Conservation (phyloP, 2,113 vertebrate species). For the Globicephala melas region DNA sequence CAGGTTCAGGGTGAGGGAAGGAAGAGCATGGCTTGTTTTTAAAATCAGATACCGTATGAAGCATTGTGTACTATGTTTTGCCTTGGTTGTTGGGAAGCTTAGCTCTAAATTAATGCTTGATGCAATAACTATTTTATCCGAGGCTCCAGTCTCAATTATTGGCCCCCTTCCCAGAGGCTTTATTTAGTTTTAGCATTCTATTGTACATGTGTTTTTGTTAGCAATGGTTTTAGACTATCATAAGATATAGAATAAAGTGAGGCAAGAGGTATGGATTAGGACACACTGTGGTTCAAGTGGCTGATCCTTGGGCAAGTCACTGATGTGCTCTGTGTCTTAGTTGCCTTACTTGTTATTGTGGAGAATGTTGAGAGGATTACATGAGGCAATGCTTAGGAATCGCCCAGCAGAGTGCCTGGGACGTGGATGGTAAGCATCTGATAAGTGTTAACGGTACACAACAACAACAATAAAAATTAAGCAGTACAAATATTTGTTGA, state of each 20-base stretch:
- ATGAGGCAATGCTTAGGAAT: not conserved
- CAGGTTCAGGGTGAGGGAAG: not conserved
- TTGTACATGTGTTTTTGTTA: not conserved
- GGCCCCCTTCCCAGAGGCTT: not conserved
- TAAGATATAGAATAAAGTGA: not conserved
- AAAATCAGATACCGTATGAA: not conserved
- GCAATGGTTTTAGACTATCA: not conserved
- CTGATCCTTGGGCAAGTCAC: not conserved
- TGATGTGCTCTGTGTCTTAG: not conserved
- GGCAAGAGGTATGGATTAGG: not conserved
- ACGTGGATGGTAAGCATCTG: not conserved
- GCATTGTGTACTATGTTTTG: not conserved
- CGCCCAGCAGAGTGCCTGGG: not conserved
- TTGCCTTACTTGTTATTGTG: not conserved
- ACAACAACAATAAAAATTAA: not conserved
- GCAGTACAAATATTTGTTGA: slow-evolving; percentile 35
- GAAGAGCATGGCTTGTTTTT: not conserved
- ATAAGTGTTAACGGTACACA: not conserved
- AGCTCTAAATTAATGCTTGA: not conserved
- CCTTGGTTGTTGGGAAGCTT: not conserved
- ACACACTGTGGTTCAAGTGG: not conserved
- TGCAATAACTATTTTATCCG: not conserved
- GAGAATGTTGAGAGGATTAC: not conserved
- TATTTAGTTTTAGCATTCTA: not conserved
- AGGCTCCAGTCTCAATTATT: not conserved